phyloP scores from a whole-genome alignment of 1,140 invertebrate species.

The Gonioctena quinquepunctata region DNA sequence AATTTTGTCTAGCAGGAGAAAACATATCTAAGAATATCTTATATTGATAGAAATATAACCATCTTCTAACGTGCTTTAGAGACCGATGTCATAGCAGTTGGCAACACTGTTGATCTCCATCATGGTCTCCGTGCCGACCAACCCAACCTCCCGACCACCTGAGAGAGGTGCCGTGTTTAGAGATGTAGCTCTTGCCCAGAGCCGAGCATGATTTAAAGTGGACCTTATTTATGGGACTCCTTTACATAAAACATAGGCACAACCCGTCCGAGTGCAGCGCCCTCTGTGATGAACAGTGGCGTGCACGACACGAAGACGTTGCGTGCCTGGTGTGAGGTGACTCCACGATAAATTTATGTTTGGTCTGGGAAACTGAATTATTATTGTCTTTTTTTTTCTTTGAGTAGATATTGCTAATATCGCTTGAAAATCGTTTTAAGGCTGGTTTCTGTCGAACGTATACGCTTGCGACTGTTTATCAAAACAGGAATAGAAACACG shows the following conservation, averaged over 20 bases:
- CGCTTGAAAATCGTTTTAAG: too few relatives aligned
- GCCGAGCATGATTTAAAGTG: constrained; percentile 52
- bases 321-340: not conserved
- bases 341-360: not conserved
- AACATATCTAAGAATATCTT: too few relatives aligned
- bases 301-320: constrained; percentile 17
- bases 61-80: too few relatives aligned
- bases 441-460: too few relatives aligned
- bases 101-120: constrained; percentile 4
- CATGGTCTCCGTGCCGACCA: constrained; percentile 1
- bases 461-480: too few relatives aligned
- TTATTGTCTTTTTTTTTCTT: not conserved
- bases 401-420: too few relatives aligned
- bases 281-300: constrained; percentile 40
- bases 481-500: too few relatives aligned
- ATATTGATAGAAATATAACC: too few relatives aligned
- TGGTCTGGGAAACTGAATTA: not conserved
- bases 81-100: not conserved
- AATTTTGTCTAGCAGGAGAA: too few relatives aligned
- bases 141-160: constrained; percentile 48
- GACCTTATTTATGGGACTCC: constrained; percentile 50
- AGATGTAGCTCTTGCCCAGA: constrained; percentile 49
- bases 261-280: constrained; percentile 45
- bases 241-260: constrained; percentile 53
- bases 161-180: constrained; percentile 46